Evolutionary conservation across 2,797 vertebrate species (phyloP).

Genomic region (Spinibarbus caldwelli): DNA sequence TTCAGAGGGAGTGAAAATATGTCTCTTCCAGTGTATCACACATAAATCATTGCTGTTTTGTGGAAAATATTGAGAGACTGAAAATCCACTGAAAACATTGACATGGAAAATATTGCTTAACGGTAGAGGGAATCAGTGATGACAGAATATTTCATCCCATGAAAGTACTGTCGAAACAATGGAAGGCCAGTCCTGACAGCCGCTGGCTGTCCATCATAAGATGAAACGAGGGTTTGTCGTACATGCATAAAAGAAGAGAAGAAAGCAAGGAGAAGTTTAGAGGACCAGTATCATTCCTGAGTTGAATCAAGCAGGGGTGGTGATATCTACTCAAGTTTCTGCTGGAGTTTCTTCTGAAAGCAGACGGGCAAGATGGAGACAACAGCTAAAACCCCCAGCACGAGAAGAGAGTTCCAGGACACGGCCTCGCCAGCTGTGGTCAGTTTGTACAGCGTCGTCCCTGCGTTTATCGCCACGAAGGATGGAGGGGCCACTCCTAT

Average conservation of each 20-base stretch:
- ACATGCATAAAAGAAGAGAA: conserved; percentile 10
- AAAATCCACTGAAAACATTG: neutral
- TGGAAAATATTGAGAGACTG: neutral
- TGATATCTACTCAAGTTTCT: conserved; percentile 88
- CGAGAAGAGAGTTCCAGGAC: conserved; percentile 95
- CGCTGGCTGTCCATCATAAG: neutral
- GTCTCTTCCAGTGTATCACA: conserved; percentile 7
- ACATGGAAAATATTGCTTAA: conserved; percentile 21
- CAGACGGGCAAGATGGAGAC: conserved; percentile 94
- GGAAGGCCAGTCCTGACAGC: neutral
- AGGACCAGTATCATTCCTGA: conserved; percentile 68
- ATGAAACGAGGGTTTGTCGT: neutral
- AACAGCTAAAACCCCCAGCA: conserved; percentile 90
- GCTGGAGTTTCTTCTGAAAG: conserved; percentile 94
- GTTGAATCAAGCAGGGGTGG: conserved; percentile 49
- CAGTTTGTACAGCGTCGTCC: conserved; percentile 96
- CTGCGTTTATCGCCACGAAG: conserved; percentile 97
- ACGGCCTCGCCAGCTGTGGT: conserved; percentile 98
- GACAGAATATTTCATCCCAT: neutral
- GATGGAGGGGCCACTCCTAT: conserved; percentile 96
- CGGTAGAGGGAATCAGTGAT: neutral
- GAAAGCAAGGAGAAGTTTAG: conserved; percentile 7
- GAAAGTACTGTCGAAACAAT: neutral
- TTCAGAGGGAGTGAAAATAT: neutral
- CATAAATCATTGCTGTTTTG: neutral